Evolutionary conservation across 2,888 invertebrate species (phyloP).

Genomic region (Drosophila melanocephala): DNA sequence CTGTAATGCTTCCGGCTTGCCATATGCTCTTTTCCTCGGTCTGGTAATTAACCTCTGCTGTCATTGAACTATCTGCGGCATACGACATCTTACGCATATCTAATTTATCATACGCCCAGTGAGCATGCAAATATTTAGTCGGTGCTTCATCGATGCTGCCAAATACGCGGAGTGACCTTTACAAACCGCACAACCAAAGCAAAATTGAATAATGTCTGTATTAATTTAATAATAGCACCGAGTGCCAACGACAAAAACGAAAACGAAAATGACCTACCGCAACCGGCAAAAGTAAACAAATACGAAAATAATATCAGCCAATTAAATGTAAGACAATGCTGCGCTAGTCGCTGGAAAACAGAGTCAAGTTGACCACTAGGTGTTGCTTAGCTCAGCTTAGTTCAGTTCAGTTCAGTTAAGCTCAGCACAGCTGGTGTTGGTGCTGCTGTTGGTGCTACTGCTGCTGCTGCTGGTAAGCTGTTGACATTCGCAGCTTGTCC

Average conservation of each 20-base stretch:
- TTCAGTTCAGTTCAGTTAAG: conserved; percentile 15
- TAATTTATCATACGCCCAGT: conserved; percentile 64
- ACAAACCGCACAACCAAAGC: conserved; percentile 40
- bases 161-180: conserved; percentile 61
- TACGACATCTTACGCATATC: conserved; percentile 57
- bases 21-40: conserved; percentile 8
- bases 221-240: conserved; percentile 37
- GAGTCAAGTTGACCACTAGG: conserved; percentile 1
- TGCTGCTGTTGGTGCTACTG: conserved; percentile 7
- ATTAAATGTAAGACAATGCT: conserved; percentile 66
- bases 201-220: conserved; percentile 67
- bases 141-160: conserved; percentile 24
- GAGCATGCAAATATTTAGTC: conserved; percentile 62
- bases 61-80: conserved; percentile 41
- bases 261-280: conserved; percentile 15
- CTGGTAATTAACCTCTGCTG: conserved; percentile 44
- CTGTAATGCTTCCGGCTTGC: conserved; percentile 53
- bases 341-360: background rate
- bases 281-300: conserved; percentile 57
- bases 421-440: conserved; percentile 1
- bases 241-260: background rate
- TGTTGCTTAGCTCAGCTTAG: conserved; percentile 28
- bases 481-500: conserved; percentile 77
- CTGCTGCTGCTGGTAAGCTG: conserved; percentile 41
- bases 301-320: conserved; percentile 67